Base-by-base conservation (phyloP, 2,888 invertebrate species). In the Polydrusus pterygomalis region DNA sequence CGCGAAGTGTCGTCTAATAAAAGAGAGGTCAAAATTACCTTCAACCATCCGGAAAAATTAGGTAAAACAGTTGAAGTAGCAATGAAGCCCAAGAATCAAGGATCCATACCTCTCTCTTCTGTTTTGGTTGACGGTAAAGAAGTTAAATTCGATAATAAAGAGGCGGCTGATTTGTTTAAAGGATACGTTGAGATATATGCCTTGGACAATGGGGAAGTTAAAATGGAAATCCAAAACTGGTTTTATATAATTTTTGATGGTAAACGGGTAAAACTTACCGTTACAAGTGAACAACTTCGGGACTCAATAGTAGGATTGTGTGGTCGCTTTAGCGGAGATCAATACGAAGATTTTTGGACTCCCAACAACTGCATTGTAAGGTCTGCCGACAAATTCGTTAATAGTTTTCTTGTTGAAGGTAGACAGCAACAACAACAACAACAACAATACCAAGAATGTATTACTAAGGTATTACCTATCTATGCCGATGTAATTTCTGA, bases 291-390 rank as follows among this genome's bases (percentile, higher is more conserved):
- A 40, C 83, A 89, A 45, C 90, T 91, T 85, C 89, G 91, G 45
- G 89, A 89, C 77, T 87, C 89, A 54, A 87, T 91, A 34, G 88
- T 90, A 74, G 94, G 94, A 74, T 88, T 94, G 54, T 94, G 93
- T 82, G 94, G 94, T 9, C 89, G 89, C 80, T 91, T 90, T 89
- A 90, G 89, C 78, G 90, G 91, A 10, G 90, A 92, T 47, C 80
- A 86, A 13, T 85, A 87, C 58, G 90, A 91, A 74, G 93, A 94
- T 80, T 91, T 91, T 82, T 84, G 87, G 11, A 89, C 90, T 2
- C 92, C 93, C 0, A 82, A 88, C 71, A 91, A 91, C 74, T 89
- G 90, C 81, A 81, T 91, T 38, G 86, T 92, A 9, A 65, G 38
- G 40, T 72, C 72, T 38, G 8, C 58, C 10, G 10, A 72, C 45